Percentiles rank a stretch among this genome's conserved stretches.
Evolutionary conservation across 2,888 invertebrate genomes (phyloP).

Genomic region (Dryobotodes eremita): DNA sequence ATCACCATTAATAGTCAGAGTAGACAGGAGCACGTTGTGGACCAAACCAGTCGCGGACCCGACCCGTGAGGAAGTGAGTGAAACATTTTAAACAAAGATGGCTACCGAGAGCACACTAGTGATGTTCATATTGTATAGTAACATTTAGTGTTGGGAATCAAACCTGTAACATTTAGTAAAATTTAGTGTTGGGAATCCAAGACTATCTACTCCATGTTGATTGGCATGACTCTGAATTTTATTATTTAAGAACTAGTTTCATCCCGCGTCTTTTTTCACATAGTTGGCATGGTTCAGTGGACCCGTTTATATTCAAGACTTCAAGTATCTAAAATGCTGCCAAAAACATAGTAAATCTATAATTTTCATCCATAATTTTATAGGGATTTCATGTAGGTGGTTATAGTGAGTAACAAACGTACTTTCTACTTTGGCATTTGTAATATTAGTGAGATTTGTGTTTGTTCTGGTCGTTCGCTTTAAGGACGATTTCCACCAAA

Average conservation of each 20-base stretch:
- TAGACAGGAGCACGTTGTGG: too few species aligned
- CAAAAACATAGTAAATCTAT: slow-evolving; percentile 13
- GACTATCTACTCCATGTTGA: not conserved
- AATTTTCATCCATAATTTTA: not conserved
- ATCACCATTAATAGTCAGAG: too few species aligned
- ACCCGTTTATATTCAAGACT: not conserved
- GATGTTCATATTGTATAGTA: too few species aligned
- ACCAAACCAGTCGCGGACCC: too few species aligned
- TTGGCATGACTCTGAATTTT: slow-evolving; percentile 19
- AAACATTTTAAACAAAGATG: too few species aligned
- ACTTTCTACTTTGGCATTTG: not conserved
- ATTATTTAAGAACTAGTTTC: slow-evolving; percentile 30
- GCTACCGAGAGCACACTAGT: too few species aligned
- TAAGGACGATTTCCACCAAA: too few species aligned
- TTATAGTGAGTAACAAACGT: too few species aligned
- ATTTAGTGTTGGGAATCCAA: too few species aligned
- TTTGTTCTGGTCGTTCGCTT: not conserved
- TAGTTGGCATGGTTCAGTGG: not conserved
- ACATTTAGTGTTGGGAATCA: too few species aligned
- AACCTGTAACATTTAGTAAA: too few species aligned
- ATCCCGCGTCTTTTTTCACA: not conserved
- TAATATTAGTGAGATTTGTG: not conserved
- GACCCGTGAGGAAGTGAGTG: too few species aligned
- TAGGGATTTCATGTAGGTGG: not conserved
- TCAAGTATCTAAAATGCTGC: slow-evolving; percentile 7